Percentiles rank a stretch among this genome's conserved stretches.
phyloP scores from a whole-genome alignment of 37 sponge, comb jelly and placozoan genomes.

The Halichondria panicea region DNA sequence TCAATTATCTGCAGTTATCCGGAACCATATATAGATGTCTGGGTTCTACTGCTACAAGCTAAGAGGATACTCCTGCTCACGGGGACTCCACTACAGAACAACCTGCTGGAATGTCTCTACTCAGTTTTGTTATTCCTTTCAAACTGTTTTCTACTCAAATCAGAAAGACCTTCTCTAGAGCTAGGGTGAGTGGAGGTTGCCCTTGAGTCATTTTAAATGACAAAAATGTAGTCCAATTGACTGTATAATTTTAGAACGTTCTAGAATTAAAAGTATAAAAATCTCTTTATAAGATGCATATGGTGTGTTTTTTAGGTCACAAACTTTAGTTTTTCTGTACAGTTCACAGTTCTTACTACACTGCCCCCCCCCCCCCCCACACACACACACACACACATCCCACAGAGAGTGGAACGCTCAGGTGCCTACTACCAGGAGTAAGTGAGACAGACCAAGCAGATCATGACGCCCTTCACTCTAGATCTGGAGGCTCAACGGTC shows the following conservation, averaged over 20 bases:
- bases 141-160: constrained; percentile 1
- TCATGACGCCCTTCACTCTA: constrained; percentile 61
- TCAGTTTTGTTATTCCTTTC: constrained; percentile 66
- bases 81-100: constrained; percentile 69
- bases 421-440: constrained; percentile 38
- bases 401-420: constrained; percentile 15
- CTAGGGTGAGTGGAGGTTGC: background rate
- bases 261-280: too few relatives aligned
- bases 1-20: too few relatives aligned
- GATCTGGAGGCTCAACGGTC: too few relatives aligned
- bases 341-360: too few relatives aligned
- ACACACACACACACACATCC: too few relatives aligned
- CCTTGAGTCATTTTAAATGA: too few relatives aligned
- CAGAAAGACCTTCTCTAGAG: constrained; percentile 51
- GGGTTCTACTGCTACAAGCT: constrained; percentile 24
- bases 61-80: constrained; percentile 51
- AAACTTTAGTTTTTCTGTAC: background rate
- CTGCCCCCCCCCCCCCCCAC: too few relatives aligned
- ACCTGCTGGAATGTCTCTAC: constrained; percentile 67
- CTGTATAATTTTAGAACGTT: too few relatives aligned
- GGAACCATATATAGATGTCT: too few relatives aligned
- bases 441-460: constrained; percentile 40
- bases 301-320: background rate
- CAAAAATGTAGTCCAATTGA: background rate
- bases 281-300: background rate